Base-by-base conservation (phyloP, 2,797 vertebrate species). In the Gastrophryne carolinensis region DNA sequence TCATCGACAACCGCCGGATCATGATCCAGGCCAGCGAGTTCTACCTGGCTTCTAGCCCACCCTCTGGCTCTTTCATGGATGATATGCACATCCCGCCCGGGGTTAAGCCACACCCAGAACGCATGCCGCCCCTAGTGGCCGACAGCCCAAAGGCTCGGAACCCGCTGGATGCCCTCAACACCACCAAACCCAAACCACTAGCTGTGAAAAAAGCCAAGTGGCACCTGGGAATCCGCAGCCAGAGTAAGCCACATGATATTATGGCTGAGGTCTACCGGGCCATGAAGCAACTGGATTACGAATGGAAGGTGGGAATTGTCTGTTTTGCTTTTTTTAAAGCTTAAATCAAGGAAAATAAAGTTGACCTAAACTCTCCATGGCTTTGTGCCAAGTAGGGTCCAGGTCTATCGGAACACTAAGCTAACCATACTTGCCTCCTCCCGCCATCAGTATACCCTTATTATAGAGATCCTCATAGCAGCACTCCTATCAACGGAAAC, bases 1-100 rank as follows among this genome's bases (percentile, higher is more conserved):
- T 99, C 82, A 98, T 99, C 13, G 98, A 99, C 87, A 99, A 98
- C 85, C 91, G 97, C 2, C 93, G 98, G 82, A 98, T 99, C 86
- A 99, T 99, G 98, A 98, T 97, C 83, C 96, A 99, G 86, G 98
- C 98, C 88, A 98, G 95, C 3, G 98, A 99, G 87, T 99, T 99
- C 91, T 99, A 99, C 90, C 89, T 99, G 27, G 98, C 98, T 72
- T 99, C 98, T 79, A 99, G 98, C 82, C 98, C 98, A 0, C 98
- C 98, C 0, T 94, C 95, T 0, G 89, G 95, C 80, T 98, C 97
- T 60, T 99, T 99, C 79, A 98, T 98, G 80, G 97, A 99, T 0
- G 97, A 99, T 52, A 90, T 97, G 93, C 92, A 88, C 26, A 90
- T 98, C 71, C 95, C 95, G 3, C 95, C 94, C 0, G 95, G 96